Evolutionary conservation across 2,888 invertebrate species (phyloP), one percentile per base, ranked within the genome.

Genomic region (Plebejus anna): DNA sequence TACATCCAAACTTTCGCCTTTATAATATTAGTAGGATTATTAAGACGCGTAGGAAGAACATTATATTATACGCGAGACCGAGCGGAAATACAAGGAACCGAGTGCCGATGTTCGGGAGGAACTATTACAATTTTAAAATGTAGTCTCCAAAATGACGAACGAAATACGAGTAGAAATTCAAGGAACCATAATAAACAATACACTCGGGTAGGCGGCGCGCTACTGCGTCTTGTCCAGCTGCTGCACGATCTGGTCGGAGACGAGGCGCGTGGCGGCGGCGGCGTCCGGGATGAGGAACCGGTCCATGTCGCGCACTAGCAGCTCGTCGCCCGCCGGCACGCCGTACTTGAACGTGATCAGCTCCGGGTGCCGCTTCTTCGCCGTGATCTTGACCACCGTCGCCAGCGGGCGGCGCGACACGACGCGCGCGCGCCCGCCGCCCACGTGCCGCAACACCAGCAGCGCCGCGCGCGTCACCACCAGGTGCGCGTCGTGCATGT

Each of bases 341-440:
- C 99, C 98, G 88, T 99, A 99, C 88, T 98, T 98, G 89, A 99
- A 99, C 0, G 99, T 99, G 79, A 99, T 98, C 82, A 99, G 94
- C 90, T 99, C 98, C 0, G 99, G 99, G 87, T 98, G 97, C 77
- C 97, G 96, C 88, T 98, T 98, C 88, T 98, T 98, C 13, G 99
- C 98, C 0, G 99, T 99, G 79, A 99, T 99, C 94, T 98, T 98
- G 9, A 99, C 98, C 82, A 99, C 98, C 75, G 97, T 97, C 2
- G 98, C 97, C 76, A 99, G 94, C 0, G 98, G 97, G 77, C 99
- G 95, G 79, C 97, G 96, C 0, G 98, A 97, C 84, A 98, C 96
- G 0, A 99, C 96, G 87, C 97, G 97, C 0, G 97, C 98, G 81
- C 96, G 95, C 1, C 97, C 98, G 66, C 66, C 96, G 87, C 97